Evolutionary conservation across 2,113 vertebrate species (phyloP).

Genomic region (Delphinapterus leucas): DNA sequence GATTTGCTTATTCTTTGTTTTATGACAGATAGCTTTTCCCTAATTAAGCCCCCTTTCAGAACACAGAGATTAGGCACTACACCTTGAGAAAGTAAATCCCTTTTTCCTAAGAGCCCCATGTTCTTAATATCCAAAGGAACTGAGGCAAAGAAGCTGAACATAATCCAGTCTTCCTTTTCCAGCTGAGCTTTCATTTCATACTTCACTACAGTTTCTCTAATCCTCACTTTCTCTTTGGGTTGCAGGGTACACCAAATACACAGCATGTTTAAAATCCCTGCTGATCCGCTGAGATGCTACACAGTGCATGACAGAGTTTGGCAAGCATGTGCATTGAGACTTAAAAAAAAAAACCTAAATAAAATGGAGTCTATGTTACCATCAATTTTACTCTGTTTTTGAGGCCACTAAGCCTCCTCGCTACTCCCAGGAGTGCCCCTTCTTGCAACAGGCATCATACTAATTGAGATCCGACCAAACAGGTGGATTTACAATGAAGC

Average conservation of each 20-base stretch:
- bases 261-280: slow-evolving; percentile 64
- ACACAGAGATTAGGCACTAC: background rate
- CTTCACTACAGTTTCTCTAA: slow-evolving; percentile 66
- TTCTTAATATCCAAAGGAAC: slow-evolving; percentile 50
- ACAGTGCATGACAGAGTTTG: slow-evolving; percentile 52
- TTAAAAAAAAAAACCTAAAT: slow-evolving; percentile 5
- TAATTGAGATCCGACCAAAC: slow-evolving; percentile 17
- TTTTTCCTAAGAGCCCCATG: slow-evolving; percentile 9
- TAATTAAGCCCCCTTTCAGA: slow-evolving; percentile 48
- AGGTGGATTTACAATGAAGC: slow-evolving; percentile 40
- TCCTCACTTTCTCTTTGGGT: slow-evolving; percentile 60
- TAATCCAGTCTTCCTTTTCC: slow-evolving; percentile 55
- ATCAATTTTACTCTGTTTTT: background rate
- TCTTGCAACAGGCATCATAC: background rate
- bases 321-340: slow-evolving; percentile 38
- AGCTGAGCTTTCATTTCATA: slow-evolving; percentile 68
- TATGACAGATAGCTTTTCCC: background rate
- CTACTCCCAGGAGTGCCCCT: slow-evolving; percentile 10
- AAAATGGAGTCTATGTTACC: slow-evolving; percentile 16
- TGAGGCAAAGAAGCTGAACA: slow-evolving; percentile 44
- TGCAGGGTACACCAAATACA: slow-evolving; percentile 43
- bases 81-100: slow-evolving; percentile 38
- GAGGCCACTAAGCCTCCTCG: background rate
- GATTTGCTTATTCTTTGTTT: background rate
- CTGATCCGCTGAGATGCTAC: slow-evolving; percentile 54